Percentiles rank a stretch among this genome's conserved stretches.
Evolutionary conservation across 2,113 vertebrate species (phyloP).

Genomic region (human): GRCh38 chr14:61264001-61264500

Average conservation of each 20-base stretch:
- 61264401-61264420: slow-evolving; percentile 64
- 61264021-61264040: slow-evolving; percentile 76
- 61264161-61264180: slow-evolving; percentile 82
- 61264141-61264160: slow-evolving; percentile 85
- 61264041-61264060: slow-evolving; percentile 77
- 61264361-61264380: slow-evolving; percentile 82
- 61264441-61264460: not conserved
- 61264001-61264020: slow-evolving; percentile 71
- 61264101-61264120: slow-evolving; percentile 87
- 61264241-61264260: slow-evolving; percentile 85
- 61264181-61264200: slow-evolving; percentile 83
- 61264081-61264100: slow-evolving; percentile 84
- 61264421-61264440: slow-evolving; percentile 30
- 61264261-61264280: slow-evolving; percentile 83
- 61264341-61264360: slow-evolving; percentile 73
- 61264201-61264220: slow-evolving; percentile 77
- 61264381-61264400: slow-evolving; percentile 57
- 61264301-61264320: slow-evolving; percentile 82
- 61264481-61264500: not conserved
- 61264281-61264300: slow-evolving; percentile 77
- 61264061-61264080: slow-evolving; percentile 83
- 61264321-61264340: slow-evolving; percentile 79
- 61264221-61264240: slow-evolving; percentile 83
- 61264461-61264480: not conserved
- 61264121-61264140: slow-evolving; percentile 88